Conservation (phyloP, 2,888 invertebrate species). For the Aphidoletes aphidimyza region DNA sequence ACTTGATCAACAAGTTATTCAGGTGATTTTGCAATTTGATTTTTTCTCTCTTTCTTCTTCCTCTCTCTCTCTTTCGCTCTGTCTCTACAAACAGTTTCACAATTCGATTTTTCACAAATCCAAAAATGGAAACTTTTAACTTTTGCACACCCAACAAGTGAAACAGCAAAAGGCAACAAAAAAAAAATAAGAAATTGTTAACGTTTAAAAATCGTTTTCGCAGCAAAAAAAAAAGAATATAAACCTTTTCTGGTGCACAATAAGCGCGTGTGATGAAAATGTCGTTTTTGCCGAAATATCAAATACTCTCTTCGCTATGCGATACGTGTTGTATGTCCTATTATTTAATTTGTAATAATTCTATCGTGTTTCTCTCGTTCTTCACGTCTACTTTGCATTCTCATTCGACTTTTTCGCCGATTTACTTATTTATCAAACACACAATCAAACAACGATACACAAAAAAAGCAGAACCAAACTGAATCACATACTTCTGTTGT, state of each 20-base stretch:
- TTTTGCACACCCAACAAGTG: too few species aligned
- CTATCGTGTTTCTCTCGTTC: background rate
- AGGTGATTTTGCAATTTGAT: background rate
- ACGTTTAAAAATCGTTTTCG: too few species aligned
- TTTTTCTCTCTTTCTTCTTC: background rate
- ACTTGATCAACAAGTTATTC: conserved; percentile 47
- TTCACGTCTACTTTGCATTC: background rate
- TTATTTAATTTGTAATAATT: conserved; percentile 52
- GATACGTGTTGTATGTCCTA: conserved; percentile 34
- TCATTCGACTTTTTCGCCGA: background rate
- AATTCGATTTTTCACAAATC: too few species aligned
- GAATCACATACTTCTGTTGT: conserved; percentile 1
- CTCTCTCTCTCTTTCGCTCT: background rate
- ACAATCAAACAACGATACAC: background rate
- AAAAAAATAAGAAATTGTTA: background rate
- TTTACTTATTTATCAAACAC: conserved; percentile 53
- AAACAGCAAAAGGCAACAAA: too few species aligned
- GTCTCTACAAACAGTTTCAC: background rate
- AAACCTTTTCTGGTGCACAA: conserved; percentile 13
- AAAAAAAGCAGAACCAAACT: conserved; percentile 2
- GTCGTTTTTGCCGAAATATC: background rate
- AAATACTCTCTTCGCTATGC: background rate
- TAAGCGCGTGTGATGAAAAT: conserved; percentile 42
- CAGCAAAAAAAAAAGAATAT: too few species aligned
- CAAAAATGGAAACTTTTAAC: too few species aligned